These are phyloP conservation scores for Caenorhabditis brenneri DNA, from an alignment of 1,140 invertebrate species.

Conservation along the genomic window DNA sequence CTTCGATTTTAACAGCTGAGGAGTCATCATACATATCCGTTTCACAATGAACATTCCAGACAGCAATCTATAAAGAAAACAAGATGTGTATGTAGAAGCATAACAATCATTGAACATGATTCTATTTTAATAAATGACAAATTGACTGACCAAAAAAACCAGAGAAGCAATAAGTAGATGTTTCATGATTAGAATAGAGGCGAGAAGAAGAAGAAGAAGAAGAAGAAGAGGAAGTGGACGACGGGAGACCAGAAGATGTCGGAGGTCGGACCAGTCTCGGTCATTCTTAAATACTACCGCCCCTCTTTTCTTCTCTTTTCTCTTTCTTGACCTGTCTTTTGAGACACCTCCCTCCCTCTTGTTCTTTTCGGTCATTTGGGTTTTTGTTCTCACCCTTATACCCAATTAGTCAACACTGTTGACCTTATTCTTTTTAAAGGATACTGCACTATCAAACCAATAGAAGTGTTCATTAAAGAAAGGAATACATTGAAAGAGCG, in stretches of 20 bases:
- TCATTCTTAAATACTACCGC: conserved; percentile 30
- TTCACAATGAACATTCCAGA: conserved; percentile 14
- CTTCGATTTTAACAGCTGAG: neutral
- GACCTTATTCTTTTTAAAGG: neutral
- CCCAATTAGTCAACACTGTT: neutral
- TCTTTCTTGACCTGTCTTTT: conserved; percentile 1
- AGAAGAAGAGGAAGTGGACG: neutral
- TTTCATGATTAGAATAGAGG: neutral
- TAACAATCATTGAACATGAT: neutral
- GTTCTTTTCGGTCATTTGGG: conserved; percentile 31
- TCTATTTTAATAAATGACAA: neutral
- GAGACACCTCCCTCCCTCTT: neutral
- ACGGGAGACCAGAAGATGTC: conserved; percentile 14
- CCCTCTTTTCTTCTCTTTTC: neutral
- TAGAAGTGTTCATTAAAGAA: neutral
- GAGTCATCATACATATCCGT: conserved; percentile 36
- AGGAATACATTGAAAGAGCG: neutral
- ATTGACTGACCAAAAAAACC: neutral
- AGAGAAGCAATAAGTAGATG: conserved; percentile 25
- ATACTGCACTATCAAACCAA: neutral
- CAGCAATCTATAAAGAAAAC: conserved; percentile 19
- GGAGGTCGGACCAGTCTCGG: conserved; percentile 30
- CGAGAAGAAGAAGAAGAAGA: too few relatives aligned
- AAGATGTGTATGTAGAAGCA: neutral
- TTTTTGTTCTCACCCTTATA: neutral